These are phyloP conservation scores for Meta bourneti DNA, from an alignment of 2,888 invertebrate species.

Conservation along the genomic window DNA sequence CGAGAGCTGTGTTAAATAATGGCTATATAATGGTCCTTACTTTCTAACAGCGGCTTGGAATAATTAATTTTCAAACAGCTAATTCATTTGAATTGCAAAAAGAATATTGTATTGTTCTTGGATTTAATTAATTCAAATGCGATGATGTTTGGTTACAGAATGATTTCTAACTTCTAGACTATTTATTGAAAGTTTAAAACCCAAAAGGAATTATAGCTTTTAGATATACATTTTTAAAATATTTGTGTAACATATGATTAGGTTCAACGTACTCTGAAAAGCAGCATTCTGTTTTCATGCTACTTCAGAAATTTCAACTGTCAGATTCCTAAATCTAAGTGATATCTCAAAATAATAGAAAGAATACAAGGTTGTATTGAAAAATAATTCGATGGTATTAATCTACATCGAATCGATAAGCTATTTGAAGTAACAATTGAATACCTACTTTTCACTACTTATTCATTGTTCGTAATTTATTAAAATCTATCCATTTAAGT, in stretches of 20 bases:
- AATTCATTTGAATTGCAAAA: not conserved
- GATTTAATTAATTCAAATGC: not conserved
- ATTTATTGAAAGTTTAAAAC: not conserved
- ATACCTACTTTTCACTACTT: no score
- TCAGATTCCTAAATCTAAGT: not conserved
- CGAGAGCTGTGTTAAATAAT: constrained; percentile 43
- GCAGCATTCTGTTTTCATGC: not conserved
- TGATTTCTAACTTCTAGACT: not conserved
- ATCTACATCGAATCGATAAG: no score
- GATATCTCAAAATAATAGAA: no score
- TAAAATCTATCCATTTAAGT: no score
- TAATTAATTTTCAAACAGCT: not conserved
- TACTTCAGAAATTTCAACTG: no score
- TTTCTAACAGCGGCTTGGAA: not conserved
- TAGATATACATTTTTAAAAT: not conserved
- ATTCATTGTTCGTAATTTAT: no score
- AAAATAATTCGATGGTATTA: no score
- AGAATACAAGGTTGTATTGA: no score
- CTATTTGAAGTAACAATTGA: no score
- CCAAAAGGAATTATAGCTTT: not conserved
- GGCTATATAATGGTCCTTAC: constrained; percentile 29
- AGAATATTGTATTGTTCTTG: not conserved
- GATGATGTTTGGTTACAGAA: not conserved
- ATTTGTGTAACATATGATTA: not conserved
- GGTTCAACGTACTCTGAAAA: no score